A percentile compares a stretch with the other conserved stretches of the same genome.
phyloP scores from a whole-genome alignment of 1,140 invertebrate genomes.

The Ips typographus region DNA sequence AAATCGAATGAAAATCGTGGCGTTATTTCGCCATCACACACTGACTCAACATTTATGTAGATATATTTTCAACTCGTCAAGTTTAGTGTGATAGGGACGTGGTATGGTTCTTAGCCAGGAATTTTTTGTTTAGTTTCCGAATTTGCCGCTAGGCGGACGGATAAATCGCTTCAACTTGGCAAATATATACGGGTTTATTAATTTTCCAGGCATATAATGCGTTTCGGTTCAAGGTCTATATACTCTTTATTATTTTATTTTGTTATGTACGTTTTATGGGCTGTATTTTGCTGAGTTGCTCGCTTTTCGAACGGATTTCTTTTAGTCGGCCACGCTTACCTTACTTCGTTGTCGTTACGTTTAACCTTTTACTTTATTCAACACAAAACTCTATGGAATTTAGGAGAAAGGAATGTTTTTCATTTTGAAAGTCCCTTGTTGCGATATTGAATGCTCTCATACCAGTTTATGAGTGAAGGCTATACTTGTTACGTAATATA shows the following conservation, averaged over 20 bases:
- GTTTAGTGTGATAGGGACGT: constrained; percentile 47
- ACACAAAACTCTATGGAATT: no score
- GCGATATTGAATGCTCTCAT: no score
- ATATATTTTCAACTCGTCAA: constrained; percentile 47
- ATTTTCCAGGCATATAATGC: constrained; percentile 42
- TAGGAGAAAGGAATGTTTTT: no score
- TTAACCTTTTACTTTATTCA: no score
- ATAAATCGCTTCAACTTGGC: constrained; percentile 35
- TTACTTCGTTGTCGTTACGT: no score
- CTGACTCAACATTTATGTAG: constrained; percentile 45
- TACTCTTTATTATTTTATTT: constrained; percentile 32
- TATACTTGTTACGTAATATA: no score
- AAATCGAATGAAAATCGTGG: constrained; percentile 30
- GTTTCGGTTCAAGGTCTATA: constrained; percentile 39
- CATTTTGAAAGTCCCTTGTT: no score
- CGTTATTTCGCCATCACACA: constrained; percentile 37
- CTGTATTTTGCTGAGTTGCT: no score
- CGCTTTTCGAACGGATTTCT: no score
- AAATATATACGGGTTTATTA: constrained; percentile 38
- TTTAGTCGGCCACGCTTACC: no score
- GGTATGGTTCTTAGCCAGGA: constrained; percentile 50
- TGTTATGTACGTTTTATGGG: not conserved
- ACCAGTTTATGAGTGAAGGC: no score
- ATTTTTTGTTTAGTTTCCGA: constrained; percentile 43
- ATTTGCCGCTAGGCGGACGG: constrained; percentile 40